Evolutionary conservation across 2,113 vertebrate genomes (phyloP), one percentile per base, ranked within the genome.

Genomic region (Mugil cephalus): DNA sequence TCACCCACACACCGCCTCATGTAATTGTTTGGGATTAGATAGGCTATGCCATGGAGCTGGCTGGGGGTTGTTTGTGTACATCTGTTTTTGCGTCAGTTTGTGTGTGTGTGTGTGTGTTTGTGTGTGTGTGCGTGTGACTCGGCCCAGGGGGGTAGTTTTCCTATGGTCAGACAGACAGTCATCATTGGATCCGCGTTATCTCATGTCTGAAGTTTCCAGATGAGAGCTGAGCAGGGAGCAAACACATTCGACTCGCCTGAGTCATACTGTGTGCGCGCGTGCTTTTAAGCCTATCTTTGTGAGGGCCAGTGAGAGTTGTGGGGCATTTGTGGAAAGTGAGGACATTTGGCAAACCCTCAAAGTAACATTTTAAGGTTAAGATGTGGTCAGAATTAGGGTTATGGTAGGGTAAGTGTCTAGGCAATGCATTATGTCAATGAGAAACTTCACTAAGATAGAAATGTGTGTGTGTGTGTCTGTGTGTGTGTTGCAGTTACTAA

Each of bases 191-290:
- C 88, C 80, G 62, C 18, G 72, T 91, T 91, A 92, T 91, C 83
- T 91, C 86, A 89, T 87, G 89, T 90, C 87, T 93, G 85, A 77
- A 73, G 83, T 71, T 73, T 86, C 82, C 85, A 87, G 77, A 86
- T 85, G 85, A 89, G 87, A 87, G 62, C 35, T 39, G 46, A 86
- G 78, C 80, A 76, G 83, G 67, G 74, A 82, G 85, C 80, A 77
- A 82, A 88, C 86, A 90, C 88, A 88, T 87, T 90, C 84, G 81
- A 73, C 69, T 38, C 60, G 54, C 72, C 11, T 93, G 88, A 90
- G 65, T 93, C 90, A 89, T 74, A 53, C 45, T 75, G 53, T 61
- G 47, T 73, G 18, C n/a, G 46, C 48, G 34, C 53, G 65, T 59
- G 53, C 64, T 46, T 64, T 60, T 77, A n/a, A 42, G 61, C 74